Conservation (phyloP, 2,797 vertebrate genomes). For the Semaprochilodus insignis region DNA sequence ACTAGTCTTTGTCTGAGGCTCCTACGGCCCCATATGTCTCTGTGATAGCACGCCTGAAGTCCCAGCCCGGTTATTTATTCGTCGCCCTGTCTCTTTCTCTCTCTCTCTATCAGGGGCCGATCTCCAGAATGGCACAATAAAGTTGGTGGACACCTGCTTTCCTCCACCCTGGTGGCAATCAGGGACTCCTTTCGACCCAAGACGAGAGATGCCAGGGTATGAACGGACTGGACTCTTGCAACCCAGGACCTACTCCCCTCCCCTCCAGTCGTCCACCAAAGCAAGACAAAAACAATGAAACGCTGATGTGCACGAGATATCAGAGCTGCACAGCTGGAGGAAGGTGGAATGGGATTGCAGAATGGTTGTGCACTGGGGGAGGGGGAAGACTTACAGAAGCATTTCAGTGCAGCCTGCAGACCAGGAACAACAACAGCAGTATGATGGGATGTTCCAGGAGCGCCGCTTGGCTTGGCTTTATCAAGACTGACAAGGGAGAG, state of each 20-base stretch:
- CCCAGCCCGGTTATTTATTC: conserved; percentile 16
- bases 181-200: conserved; percentile 72
- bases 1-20: conserved; percentile 53
- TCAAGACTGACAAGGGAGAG: conserved; percentile 56
- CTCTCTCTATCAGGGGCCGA: conserved; percentile 74
- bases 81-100: conserved; percentile 1
- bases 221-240: conserved; percentile 19
- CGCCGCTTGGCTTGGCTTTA: conserved; percentile 47
- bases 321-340: neutral
- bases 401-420: conserved; percentile 44
- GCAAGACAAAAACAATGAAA: neutral
- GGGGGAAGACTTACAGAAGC: conserved; percentile 13
- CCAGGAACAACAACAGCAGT: conserved; percentile 41
- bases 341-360: conserved; percentile 25
- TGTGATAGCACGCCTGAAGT: conserved; percentile 8
- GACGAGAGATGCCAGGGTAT: conserved; percentile 67
- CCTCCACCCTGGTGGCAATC: conserved; percentile 70
- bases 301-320: neutral
- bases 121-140: conserved; percentile 82
- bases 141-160: conserved; percentile 78
- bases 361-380: neutral
- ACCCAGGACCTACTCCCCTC: conserved; percentile 3
- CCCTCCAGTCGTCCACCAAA: neutral
- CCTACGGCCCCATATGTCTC: conserved; percentile 39
- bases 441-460: conserved; percentile 42